Evolutionary conservation across 2,113 vertebrate genomes (phyloP), one percentile per base, ranked within the genome.

Genomic region (Tenrec ecaudatus): DNA sequence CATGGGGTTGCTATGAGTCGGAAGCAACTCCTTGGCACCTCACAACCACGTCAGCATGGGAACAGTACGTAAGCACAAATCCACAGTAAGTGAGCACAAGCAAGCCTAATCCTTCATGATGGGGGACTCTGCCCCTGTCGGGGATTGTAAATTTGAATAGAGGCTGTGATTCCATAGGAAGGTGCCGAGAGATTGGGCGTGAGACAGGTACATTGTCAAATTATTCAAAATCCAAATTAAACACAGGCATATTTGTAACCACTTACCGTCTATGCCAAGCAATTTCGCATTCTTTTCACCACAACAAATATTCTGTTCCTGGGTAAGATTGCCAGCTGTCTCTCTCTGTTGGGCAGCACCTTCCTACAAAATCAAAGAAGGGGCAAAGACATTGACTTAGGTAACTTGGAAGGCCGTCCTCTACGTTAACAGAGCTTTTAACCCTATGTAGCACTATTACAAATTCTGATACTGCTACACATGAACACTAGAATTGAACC

Each of bases 311-410:
- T 68, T 68, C 64, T 10, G 27, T 25, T 66, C 9, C 64, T 68
- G 8, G 6, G 27, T 68, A 29, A 11, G 64, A 8, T 27, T 68
- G 27, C 9, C 64, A 68, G 11, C 27, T 68, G 27, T 31, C 64
- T 68, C 27, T 68, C 64, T 31, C 12, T 2, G 8, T 23, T 3
- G 6, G 20, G 23, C 20, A 64, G 62, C 22, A 25, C 22, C 20
- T 64, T 64, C 62, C 22, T 64, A 64, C 23, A 64, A 23, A 64
- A 64, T 64, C 19, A 25, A 64, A 36, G 66, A 84, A 15, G 31
- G 33, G 43, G 76, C 12, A 57, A 90, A 60, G 9, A 62, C 86
- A 36, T 29, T 91, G 10, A 95, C 25, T n/a, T 91, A 73, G 95
- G 31, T 73, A 60, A 84, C 6, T 73, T 77, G 88, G 43, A 19